phyloP scores from a whole-genome alignment of 2,113 vertebrate species.

The Cromileptes altivelis region DNA sequence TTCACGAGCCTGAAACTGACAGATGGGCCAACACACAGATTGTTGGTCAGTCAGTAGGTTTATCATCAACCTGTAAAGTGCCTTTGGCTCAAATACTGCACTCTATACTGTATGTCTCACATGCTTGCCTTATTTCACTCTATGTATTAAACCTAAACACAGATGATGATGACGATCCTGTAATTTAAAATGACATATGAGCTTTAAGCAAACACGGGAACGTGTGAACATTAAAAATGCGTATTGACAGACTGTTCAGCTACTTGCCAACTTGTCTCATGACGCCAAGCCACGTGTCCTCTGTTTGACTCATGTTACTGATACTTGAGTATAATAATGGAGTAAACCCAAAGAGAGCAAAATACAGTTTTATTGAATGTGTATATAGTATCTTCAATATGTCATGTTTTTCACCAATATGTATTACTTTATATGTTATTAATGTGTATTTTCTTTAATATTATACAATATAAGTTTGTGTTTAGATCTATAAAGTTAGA shows the following conservation, averaged over 20 bases:
- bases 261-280: background rate
- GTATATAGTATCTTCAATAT: conserved; percentile 36
- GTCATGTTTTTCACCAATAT: conserved; percentile 33
- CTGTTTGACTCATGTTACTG: conserved; percentile 33
- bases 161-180: conserved; percentile 24
- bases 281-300: conserved; percentile 5
- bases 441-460: conserved; percentile 42
- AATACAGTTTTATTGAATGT: conserved; percentile 31
- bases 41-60: conserved; percentile 7
- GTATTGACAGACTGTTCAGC: background rate
- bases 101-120: conserved; percentile 49
- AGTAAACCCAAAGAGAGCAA: conserved; percentile 44
- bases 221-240: conserved; percentile 1
- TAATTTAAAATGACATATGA: conserved; percentile 40
- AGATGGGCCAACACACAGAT: background rate
- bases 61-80: conserved; percentile 39
- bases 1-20: conserved; percentile 39
- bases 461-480: conserved; percentile 5
- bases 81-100: conserved; percentile 53
- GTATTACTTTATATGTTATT: conserved; percentile 37
- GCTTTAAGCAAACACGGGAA: conserved; percentile 23
- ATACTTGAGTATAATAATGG: conserved; percentile 15
- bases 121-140: conserved; percentile 57
- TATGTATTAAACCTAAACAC: background rate
- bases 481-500: conserved; percentile 8